A percentile compares a stretch with the other conserved stretches of the same genome.
Evolutionary conservation across 2,888 invertebrate genomes (phyloP).

Genomic region (Galeruca laticollis): DNA sequence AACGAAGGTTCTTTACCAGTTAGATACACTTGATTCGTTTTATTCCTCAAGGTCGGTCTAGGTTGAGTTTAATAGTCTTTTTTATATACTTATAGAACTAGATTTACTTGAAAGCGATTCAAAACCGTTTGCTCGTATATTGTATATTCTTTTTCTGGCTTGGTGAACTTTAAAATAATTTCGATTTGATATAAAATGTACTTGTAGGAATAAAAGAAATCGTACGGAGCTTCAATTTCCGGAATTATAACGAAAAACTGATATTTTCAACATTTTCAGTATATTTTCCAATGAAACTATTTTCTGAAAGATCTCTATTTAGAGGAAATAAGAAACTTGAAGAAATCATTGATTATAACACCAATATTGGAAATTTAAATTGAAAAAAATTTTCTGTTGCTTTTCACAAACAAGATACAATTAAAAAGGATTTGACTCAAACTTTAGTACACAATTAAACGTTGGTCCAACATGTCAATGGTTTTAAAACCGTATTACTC

Average conservation of each 20-base stretch:
- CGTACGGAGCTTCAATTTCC: not conserved
- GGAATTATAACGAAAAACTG: not conserved
- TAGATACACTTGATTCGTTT: constrained; percentile 8
- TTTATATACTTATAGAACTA: not conserved
- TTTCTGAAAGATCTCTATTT: no score
- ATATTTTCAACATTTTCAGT: not conserved
- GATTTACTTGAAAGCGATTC: not conserved
- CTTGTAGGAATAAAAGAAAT: not conserved
- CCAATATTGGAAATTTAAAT: no score
- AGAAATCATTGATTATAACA: no score
- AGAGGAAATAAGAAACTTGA: not conserved
- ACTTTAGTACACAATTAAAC: no score
- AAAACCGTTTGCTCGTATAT: constrained; percentile 2
- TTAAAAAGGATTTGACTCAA: no score
- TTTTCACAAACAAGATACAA: no score
- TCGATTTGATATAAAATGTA: not conserved
- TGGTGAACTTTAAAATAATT: not conserved
- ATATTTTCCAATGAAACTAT: not conserved
- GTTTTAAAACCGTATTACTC: no score
- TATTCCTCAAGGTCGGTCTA: constrained; percentile 10
- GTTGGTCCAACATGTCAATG: no score
- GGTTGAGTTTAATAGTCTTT: constrained; percentile 2
- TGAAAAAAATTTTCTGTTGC: no score
- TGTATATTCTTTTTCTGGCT: not conserved
- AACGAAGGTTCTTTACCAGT: constrained; percentile 14